These are phyloP conservation scores for Sciurus carolinensis DNA, from an alignment of 2,797 vertebrate species.

Conservation along the genomic window DNA sequence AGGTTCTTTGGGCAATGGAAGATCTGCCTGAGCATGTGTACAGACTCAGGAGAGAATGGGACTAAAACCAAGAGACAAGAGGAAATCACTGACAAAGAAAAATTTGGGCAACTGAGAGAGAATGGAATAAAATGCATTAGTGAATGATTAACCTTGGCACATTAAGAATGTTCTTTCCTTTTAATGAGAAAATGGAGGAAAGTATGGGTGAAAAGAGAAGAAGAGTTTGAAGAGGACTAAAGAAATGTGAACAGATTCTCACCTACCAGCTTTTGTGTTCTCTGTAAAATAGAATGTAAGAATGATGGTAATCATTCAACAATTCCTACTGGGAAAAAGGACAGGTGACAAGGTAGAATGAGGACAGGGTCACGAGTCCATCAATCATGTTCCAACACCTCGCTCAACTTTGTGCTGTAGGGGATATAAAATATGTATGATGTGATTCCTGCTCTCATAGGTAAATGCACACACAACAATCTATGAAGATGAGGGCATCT, in stretches of 20 bases:
- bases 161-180: background rate
- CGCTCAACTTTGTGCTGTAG: slow-evolving; percentile 44
- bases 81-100: background rate
- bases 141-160: background rate
- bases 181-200: background rate
- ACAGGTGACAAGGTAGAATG: slow-evolving; percentile 56
- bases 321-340: slow-evolving; percentile 22
- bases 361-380: slow-evolving; percentile 35
- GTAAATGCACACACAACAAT: background rate
- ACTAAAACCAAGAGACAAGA: background rate
- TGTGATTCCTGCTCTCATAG: slow-evolving; percentile 20
- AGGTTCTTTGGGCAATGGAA: background rate
- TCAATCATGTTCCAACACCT: background rate
- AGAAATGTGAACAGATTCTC: slow-evolving; percentile 9
- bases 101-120: background rate
- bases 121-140: background rate
- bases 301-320: slow-evolving; percentile 61
- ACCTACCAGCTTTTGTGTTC: slow-evolving; percentile 37
- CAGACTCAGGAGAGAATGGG: background rate
- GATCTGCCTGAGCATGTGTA: background rate
- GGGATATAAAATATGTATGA: slow-evolving; percentile 48
- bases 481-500: background rate
- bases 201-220: background rate
- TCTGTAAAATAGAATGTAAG: slow-evolving; percentile 39
- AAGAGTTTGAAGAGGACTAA: slow-evolving; percentile 29